Base-by-base conservation (phyloP, 1,140 invertebrate species). In the Tenebrio molitor region DNA sequence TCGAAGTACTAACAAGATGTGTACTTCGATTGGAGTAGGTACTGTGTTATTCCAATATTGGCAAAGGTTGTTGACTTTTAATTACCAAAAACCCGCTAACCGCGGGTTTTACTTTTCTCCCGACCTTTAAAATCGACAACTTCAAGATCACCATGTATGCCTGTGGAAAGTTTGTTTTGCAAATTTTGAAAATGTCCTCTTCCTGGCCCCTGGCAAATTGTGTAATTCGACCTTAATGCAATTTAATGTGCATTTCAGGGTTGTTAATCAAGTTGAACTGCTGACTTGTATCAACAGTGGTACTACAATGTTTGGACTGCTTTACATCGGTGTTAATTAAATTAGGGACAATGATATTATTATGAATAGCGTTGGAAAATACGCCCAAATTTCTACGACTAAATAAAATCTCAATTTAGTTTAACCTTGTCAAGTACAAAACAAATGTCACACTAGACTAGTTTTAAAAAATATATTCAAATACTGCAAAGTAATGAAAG, bases 391-490 rank as follows among this genome's bases (percentile, higher is more conserved):
- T 17, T 12, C 50, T 29, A 58, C 2, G 23, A 2, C 12, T 29
- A 58, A 29, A 15, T 29, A 12, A 29, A 33, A 14, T 58, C 29
- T 58, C 19, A n/a, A 29, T 23, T 8, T 58, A 58, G 12, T 58
- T 58, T 58, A 29, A 58, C 50, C 50, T 58, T 58, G 50, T 29
- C 21, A 39, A 65, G 39, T 65, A 65, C 33, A 65, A 17, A 65
- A 65, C 33, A 39, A 65, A 42, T 39, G 33, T 65, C 53, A 62
- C 21, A 23, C 39, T 42, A 65, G 62, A 65, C 62, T 65, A 41
- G 33, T 19, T 19, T 10, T 64, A 44, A 33, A n/a, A 36, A 64
- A 34, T 64, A 64, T 64, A 16, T 34, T 64, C n/a, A 33, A 64
- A 64, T 39, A 64, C 58, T 39, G 58, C 8, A 36, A 23, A 25